A percentile compares a stretch with the other conserved stretches of the same genome.
Evolutionary conservation across 1,140 invertebrate genomes (phyloP).

Genomic region (Chlorops oryzae): DNA sequence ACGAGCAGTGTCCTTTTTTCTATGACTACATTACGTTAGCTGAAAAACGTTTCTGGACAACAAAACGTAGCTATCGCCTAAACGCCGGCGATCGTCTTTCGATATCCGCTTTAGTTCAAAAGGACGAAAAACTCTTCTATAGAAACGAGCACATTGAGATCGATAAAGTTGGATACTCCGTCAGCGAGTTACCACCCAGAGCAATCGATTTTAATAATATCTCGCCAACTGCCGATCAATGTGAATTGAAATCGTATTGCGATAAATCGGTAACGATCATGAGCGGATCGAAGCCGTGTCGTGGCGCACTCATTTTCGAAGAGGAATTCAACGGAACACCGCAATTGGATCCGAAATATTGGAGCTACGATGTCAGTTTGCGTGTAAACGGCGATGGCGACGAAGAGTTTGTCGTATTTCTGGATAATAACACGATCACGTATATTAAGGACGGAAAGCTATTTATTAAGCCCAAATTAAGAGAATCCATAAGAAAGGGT

Average conservation of each 20-base stretch:
- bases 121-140: background rate
- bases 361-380: conserved; percentile 33
- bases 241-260: background rate
- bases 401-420: conserved; percentile 36
- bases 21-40: background rate
- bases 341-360: conserved; percentile 23
- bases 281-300: conserved; percentile 12
- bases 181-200: background rate
- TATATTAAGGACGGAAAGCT: conserved; percentile 30
- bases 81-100: background rate
- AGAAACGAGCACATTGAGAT: background rate
- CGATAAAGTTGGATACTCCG: background rate
- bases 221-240: background rate
- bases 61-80: background rate
- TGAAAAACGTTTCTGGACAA: background rate
- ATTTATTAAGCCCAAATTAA: conserved; percentile 12
- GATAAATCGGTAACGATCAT: too few species aligned
- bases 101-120: background rate
- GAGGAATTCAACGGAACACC: conserved; percentile 25
- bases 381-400: conserved; percentile 28
- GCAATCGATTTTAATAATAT: background rate
- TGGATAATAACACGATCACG: conserved; percentile 19
- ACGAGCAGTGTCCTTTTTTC: conserved; percentile 17
- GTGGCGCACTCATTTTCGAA: conserved; percentile 32
- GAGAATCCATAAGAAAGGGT: conserved; percentile 24